Evolutionary conservation across 2,797 vertebrate species (phyloP), one percentile per base, ranked within the genome.

Genomic region (Helostoma temminkii): DNA sequence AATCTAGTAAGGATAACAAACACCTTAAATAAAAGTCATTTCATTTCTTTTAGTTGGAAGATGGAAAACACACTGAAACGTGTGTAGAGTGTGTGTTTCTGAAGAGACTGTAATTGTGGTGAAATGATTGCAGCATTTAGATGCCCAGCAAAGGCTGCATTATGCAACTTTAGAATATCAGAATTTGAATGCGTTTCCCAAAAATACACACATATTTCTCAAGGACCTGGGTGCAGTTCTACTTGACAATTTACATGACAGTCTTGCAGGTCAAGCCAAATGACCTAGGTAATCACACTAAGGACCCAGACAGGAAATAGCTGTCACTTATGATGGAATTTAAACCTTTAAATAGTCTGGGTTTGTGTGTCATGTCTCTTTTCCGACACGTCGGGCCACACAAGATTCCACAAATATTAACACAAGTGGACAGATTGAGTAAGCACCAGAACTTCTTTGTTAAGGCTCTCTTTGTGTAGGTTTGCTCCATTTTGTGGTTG

Each of bases 361-460:
- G 16, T 55, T 37, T 69, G 54, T 45, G 57, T 58, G 60, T 80
- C 68, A 24, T 25, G 61, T 79, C 65, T 57, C 48, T 65, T 75
- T 71, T 46, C 34, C 47, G 5, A 42, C 25, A 77, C 12, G 4
- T 30, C 30, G 81, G 58, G 41, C 45, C 69, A 39, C 57, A 24
- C 55, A 41, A 54, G 48, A 78, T 77, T 74, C 67, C 74, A 89
- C 80, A 91, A 85, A 91, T 89, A 89, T 89, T 88, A 88, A 86
- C 89, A 88, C 67, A 77, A 76, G 81, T 34, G 74, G 70, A 88
- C 81, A 88, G 81, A 84, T 39, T 84, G 88, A 61, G 87, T 83
- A 91, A 89, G 92, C 88, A 92, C 11, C 1, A 1, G 12, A n/a
- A 34, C 61, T 66, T 81, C 74, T 80, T 78, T 73, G 75, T 80